Base-by-base conservation (phyloP, 2,888 invertebrate genomes). In the Polydrusus tereticollis region DNA sequence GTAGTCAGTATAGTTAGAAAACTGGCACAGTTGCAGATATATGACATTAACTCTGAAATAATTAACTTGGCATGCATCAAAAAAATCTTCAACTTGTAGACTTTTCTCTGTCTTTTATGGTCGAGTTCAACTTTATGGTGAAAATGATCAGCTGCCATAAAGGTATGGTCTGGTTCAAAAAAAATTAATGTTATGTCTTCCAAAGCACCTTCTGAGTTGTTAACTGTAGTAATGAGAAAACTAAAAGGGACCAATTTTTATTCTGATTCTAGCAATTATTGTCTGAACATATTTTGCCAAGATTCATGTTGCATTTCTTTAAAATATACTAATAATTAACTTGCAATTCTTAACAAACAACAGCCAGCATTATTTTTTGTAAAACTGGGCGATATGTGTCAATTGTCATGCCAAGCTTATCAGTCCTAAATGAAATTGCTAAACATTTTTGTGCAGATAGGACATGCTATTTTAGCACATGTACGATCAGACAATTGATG, bases 151-250 rank as follows among this genome's bases (percentile, higher is more conserved):
- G 75, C 75, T 8, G 50, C 29, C 75, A 77, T 77, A 47, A 77
- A 77, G 8, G 74, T 74, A 55, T 77, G 77, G 5, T 77, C 76
- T 59, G 76, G 72, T 62, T 76, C 72, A 59, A 77, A 76, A 52
- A 75, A 76, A 68, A 72, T 66, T 8, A 79, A 62, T n/a, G 73
- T 66, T 12, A 72, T 26, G 18, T 57, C 18, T 21, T 69, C 33
- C 41, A 57, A 14, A n/a, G 57, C 55, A 43, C 73, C 43, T 45
- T 71, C 69, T 4, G 68, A 58, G 16, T 55, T 73, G 66, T 77
- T 77, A 38, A 77, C 62, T 4, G 74, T 33, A 70, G 59, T 75
- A 0, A 76, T 21, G 7, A 77, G 59, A 59, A 74, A 78, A 20
- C 33, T 45, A 65, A 77, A 2, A 76, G 52, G n/a, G 43, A 10